Percentiles rank a stretch among this genome's conserved stretches.
These are phyloP conservation scores for Gila orcuttii DNA, from an alignment of 2,113 vertebrate genomes.

Conservation along the genomic window DNA sequence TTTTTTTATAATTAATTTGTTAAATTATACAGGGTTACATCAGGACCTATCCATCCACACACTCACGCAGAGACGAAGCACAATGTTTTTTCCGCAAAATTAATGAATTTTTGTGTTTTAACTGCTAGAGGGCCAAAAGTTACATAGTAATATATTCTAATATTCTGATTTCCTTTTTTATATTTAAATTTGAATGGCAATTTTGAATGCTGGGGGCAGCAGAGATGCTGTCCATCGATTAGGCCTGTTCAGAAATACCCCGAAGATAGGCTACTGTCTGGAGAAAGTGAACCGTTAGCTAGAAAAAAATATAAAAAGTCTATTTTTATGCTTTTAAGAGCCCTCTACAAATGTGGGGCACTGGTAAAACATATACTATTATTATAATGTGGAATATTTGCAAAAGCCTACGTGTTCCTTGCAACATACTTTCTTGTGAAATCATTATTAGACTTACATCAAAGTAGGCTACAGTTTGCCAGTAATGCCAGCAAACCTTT, in stretches of 20 bases:
- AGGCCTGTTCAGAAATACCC: background rate
- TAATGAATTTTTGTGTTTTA: too few species aligned
- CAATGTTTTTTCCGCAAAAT: too few species aligned
- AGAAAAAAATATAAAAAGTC: background rate
- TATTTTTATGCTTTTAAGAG: background rate
- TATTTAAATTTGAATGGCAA: background rate
- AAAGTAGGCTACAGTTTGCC: background rate
- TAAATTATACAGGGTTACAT: too few species aligned
- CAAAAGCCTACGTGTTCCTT: background rate
- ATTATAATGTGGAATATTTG: background rate
- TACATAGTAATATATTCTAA: too few species aligned
- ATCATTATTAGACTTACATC: background rate
- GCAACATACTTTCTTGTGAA: background rate
- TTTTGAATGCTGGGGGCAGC: background rate
- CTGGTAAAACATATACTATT: background rate
- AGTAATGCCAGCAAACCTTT: background rate
- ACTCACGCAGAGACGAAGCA: too few species aligned
- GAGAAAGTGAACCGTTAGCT: background rate
- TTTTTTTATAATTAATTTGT: too few species aligned
- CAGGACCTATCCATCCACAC: too few species aligned
- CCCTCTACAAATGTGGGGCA: background rate
- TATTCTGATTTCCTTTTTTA: too few species aligned
- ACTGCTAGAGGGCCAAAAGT: too few species aligned
- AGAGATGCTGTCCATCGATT: background rate
- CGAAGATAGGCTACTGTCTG: background rate